phyloP scores from a whole-genome alignment of 2,797 vertebrate species.

The Chiloscyllium punctatum region DNA sequence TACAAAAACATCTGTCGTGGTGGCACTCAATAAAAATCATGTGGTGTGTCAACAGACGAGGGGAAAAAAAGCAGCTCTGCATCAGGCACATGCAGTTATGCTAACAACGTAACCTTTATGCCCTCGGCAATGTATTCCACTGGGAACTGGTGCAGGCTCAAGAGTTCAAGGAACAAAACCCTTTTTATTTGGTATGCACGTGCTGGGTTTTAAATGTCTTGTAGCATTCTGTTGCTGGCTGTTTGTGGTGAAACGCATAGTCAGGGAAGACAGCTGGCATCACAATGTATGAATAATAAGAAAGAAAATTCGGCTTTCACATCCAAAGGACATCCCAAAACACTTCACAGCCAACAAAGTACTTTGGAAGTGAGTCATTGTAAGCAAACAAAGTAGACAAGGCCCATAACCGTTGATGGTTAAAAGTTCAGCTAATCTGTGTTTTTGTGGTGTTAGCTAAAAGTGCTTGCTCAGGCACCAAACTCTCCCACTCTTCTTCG shows the following conservation, averaged over 20 bases:
- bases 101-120: slow-evolving; percentile 29
- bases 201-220: not conserved
- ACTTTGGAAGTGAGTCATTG: not conserved
- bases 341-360: not conserved
- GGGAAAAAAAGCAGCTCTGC: not conserved
- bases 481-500: not conserved
- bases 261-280: not conserved
- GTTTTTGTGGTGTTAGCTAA: not conserved
- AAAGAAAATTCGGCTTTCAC: not conserved
- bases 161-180: slow-evolving; percentile 29
- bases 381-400: not conserved
- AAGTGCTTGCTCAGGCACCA: not conserved
- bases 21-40: slow-evolving; percentile 16
- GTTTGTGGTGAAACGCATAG: not conserved
- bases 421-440: not conserved
- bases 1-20: slow-evolving; percentile 11
- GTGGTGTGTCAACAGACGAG: not conserved
- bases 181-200: slow-evolving; percentile 17
- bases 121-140: slow-evolving; percentile 28
- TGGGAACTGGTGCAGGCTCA: not conserved
- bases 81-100: slow-evolving; percentile 29
- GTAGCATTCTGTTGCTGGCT: not conserved
- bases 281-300: too few relatives aligned
- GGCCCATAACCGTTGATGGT: not conserved
- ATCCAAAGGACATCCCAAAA: not conserved